Conservation (phyloP, 2,797 vertebrate genomes). For the Sebastolobus alascanus region DNA sequence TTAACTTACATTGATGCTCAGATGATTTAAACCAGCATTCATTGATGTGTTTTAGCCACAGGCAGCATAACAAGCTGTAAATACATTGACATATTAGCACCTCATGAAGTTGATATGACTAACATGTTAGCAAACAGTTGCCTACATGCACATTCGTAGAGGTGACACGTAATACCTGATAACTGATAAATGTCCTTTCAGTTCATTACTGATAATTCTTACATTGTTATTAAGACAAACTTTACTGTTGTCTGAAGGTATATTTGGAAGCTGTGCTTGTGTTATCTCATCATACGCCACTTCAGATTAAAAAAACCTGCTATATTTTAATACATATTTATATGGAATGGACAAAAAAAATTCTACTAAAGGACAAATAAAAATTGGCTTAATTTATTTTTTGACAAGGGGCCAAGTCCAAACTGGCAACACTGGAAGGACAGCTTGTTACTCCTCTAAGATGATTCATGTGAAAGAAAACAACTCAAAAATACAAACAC, state of each 20-base stretch:
- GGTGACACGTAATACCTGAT: too few species aligned
- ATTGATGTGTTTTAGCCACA: not conserved
- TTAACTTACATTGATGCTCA: not conserved
- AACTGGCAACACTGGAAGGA: not conserved
- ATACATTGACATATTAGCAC: not conserved
- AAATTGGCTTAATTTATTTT: not conserved
- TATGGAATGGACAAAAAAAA: not conserved
- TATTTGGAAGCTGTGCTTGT: not conserved
- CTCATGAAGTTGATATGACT: not conserved
- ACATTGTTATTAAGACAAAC: not conserved
- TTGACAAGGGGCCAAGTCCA: not conserved
- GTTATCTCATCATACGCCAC: not conserved
- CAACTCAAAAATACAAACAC: not conserved
- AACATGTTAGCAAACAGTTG: too few species aligned
- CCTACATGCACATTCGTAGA: too few species aligned
- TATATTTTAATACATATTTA: not conserved
- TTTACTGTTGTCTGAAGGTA: not conserved
- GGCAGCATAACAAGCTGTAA: not conserved
- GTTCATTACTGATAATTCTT: not conserved
- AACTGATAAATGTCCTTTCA: not conserved
- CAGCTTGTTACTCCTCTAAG: not conserved
- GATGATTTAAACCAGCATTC: not conserved
- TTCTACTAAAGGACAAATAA: not conserved
- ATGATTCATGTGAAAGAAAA: constrained; percentile 1
- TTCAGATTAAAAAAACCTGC: not conserved